phyloP scores from a whole-genome alignment of 2,113 vertebrate species.

The Petroica traversi region DNA sequence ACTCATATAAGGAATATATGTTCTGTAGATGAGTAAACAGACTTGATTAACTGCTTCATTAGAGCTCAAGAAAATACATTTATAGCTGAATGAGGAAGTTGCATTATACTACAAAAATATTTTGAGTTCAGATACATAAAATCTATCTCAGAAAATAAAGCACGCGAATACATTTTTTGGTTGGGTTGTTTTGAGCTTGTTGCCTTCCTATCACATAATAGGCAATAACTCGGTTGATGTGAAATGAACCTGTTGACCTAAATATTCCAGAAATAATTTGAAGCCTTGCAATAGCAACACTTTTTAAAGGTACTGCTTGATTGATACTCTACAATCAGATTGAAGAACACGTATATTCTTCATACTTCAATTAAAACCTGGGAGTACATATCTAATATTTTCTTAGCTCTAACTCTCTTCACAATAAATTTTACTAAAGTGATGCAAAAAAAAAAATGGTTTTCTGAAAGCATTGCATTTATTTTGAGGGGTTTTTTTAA shows the following conservation, averaged over 20 bases:
- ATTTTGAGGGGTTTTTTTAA: not conserved
- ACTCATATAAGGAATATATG: not conserved
- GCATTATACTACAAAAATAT: not conserved
- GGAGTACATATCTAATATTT: not conserved
- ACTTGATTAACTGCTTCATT: constrained; percentile 33
- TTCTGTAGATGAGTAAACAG: constrained; percentile 3
- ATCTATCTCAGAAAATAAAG: not conserved
- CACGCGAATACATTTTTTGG: not conserved
- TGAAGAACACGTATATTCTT: not conserved
- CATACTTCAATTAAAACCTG: not conserved
- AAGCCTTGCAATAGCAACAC: not conserved
- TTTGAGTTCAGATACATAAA: not conserved
- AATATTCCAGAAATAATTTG: not conserved
- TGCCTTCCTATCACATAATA: not conserved
- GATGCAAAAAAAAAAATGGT: rapidly evolving
- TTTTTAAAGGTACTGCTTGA: not conserved
- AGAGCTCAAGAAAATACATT: constrained; percentile 18
- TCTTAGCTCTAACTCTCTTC: not conserved
- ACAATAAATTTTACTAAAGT: not conserved
- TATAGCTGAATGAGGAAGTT: not conserved
- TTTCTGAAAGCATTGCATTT: not conserved
- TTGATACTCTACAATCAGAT: not conserved
- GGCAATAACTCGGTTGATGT: not conserved
- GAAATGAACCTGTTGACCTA: not conserved
- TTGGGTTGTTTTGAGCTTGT: not conserved